phyloP scores from a whole-genome alignment of 2,113 vertebrate genomes.

The Neomonachus schauinslandi region DNA sequence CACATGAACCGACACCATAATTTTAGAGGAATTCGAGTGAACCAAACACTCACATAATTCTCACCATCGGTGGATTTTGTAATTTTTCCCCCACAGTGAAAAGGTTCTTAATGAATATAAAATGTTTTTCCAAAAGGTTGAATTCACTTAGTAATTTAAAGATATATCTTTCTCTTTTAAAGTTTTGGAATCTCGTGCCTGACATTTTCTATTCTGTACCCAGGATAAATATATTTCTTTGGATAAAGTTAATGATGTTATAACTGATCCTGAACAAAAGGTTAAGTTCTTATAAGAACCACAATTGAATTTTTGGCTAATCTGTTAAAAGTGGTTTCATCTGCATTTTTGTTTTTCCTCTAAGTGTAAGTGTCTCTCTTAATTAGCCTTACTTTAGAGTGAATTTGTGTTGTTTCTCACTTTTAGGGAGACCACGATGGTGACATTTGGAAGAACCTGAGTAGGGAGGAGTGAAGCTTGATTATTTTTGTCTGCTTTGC shows the following conservation, averaged over 20 bases:
- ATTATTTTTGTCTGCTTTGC: not conserved
- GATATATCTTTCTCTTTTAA: constrained; percentile 55
- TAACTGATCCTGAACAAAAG: constrained; percentile 75
- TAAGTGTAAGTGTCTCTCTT: not conserved
- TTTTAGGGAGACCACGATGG: not conserved
- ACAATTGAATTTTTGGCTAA: constrained; percentile 70
- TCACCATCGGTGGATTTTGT: constrained; percentile 38
- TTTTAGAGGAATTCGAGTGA: constrained; percentile 52
- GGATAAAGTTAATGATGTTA: constrained; percentile 69
- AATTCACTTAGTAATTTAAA: constrained; percentile 64
- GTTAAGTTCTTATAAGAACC: constrained; percentile 67
- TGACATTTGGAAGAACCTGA: constrained; percentile 34
- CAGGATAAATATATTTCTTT: constrained; percentile 76
- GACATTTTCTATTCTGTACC: constrained; percentile 66
- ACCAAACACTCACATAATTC: constrained; percentile 25
- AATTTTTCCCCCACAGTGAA: not conserved
- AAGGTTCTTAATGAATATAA: constrained; percentile 53
- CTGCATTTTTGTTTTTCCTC: constrained; percentile 68
- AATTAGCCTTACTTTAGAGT: constrained; percentile 8
- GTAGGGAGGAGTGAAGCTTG: not conserved
- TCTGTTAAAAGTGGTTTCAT: not conserved
- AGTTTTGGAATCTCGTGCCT: constrained; percentile 63
- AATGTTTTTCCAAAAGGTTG: constrained; percentile 66
- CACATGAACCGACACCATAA: not conserved
- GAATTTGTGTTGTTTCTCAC: constrained; percentile 24